Conservation (phyloP, 2,113 vertebrate genomes). For the Castor canadensis region DNA sequence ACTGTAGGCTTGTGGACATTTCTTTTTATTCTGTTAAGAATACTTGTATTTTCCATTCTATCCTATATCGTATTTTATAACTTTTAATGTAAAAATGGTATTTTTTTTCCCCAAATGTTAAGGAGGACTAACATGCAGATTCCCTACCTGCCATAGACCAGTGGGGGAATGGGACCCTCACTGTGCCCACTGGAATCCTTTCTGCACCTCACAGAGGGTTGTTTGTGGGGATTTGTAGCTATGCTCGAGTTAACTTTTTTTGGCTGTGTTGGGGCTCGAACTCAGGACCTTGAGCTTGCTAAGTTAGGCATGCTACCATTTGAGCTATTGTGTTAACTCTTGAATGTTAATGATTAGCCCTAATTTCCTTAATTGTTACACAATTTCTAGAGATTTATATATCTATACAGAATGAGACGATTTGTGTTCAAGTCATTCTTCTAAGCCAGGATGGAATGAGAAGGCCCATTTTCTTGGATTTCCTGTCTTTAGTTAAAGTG, state of each 20-base stretch:
- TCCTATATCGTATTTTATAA: neutral
- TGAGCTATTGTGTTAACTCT: neutral
- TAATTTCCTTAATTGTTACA: neutral
- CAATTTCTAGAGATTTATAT: neutral
- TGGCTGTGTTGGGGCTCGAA: too few relatives aligned
- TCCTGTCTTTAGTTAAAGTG: neutral
- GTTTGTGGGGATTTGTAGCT: neutral
- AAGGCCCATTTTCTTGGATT: neutral
- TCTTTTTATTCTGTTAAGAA: neutral
- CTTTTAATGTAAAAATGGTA: neutral
- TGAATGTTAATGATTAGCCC: neutral
- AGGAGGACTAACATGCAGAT: neutral
- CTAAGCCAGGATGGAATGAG: neutral
- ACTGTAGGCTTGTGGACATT: constrained; percentile 12
- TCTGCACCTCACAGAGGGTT: neutral
- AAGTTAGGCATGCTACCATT: too few relatives aligned
- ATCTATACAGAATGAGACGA: neutral
- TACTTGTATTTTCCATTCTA: neutral
- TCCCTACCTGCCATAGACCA: neutral
- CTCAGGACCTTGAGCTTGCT: too few relatives aligned
- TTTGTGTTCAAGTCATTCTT: neutral
- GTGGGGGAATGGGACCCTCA: too few relatives aligned
- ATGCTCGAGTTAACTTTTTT: neutral
- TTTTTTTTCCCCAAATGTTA: neutral
- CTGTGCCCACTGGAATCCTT: neutral